Conservation (phyloP, 2,113 vertebrate species). For the Coregonus clupeaformis region DNA sequence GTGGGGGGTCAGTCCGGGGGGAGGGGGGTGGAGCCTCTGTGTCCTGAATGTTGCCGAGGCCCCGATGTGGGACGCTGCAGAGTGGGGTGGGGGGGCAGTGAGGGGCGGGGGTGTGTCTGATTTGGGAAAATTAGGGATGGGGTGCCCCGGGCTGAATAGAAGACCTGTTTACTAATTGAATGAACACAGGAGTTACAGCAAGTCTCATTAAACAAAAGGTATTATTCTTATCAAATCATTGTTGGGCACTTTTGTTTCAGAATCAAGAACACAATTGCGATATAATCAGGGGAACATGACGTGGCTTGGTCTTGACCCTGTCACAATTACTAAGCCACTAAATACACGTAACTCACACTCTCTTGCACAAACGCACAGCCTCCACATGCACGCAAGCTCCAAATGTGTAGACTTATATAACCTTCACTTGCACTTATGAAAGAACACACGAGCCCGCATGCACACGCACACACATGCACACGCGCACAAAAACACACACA, state of each 20-base stretch:
- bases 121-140: constrained; percentile 67
- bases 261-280: constrained; percentile 52
- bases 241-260: constrained; percentile 62
- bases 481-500: not conserved
- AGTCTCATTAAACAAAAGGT: constrained; percentile 70
- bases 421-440: not conserved
- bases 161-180: constrained; percentile 74
- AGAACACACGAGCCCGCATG: not conserved
- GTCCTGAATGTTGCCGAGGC: constrained; percentile 62
- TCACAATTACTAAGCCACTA: constrained; percentile 47
- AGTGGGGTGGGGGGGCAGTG: not conserved
- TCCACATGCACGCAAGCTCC: constrained; percentile 21
- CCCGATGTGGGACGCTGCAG: constrained; percentile 33
- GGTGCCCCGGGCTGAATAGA: constrained; percentile 62
- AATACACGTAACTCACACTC: constrained; percentile 22
- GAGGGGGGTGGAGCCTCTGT: constrained; percentile 59
- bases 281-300: constrained; percentile 60
- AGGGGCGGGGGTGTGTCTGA: constrained; percentile 50
- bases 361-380: not conserved
- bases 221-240: constrained; percentile 65
- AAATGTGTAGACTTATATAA: not conserved
- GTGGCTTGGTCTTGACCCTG: constrained; percentile 50
- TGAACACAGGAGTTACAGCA: constrained; percentile 70
- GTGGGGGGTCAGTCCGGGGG: constrained; percentile 31
- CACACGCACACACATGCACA: constrained; percentile 1